These are phyloP conservation scores for Dasysyrphus tricinctus DNA, from an alignment of 2,888 invertebrate species.

Conservation along the genomic window DNA sequence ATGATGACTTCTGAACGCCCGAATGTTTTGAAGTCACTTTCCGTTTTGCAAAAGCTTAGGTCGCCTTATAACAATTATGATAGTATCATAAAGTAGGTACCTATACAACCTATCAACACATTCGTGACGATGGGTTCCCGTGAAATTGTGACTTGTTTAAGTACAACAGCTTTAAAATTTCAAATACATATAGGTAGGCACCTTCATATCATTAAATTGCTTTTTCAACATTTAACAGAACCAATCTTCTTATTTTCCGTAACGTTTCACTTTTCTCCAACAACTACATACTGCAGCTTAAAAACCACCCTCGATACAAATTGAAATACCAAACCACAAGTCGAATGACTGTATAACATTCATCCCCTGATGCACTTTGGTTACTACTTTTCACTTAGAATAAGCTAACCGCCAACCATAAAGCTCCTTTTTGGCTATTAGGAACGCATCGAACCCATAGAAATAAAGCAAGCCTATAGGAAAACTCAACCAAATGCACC, in stretches of 20 bases:
- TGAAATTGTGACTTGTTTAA: too few relatives aligned
- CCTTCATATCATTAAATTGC: too few relatives aligned
- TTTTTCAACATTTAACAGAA: neutral
- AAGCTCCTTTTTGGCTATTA: slow-evolving; percentile 60
- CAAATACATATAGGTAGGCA: too few relatives aligned
- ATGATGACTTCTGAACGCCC: too few relatives aligned
- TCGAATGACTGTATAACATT: slow-evolving; percentile 23
- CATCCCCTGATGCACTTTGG: slow-evolving; percentile 44
- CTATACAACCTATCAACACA: too few relatives aligned
- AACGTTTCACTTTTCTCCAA: neutral
- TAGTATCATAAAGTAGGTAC: too few relatives aligned
- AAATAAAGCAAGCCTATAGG: slow-evolving; percentile 40
- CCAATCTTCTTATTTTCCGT: neutral
- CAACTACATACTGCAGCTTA: neutral
- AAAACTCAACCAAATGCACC: slow-evolving; percentile 37
- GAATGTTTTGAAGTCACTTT: too few relatives aligned
- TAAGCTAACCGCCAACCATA: slow-evolving; percentile 67
- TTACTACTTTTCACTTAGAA: slow-evolving; percentile 57
- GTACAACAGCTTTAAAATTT: too few relatives aligned
- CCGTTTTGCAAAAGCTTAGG: too few relatives aligned
- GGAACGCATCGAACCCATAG: slow-evolving; percentile 70
- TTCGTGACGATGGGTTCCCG: too few relatives aligned
- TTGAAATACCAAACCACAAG: slow-evolving; percentile 40
- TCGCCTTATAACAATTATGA: too few relatives aligned
- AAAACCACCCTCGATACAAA: neutral